Conservation (phyloP, 2,888 invertebrate genomes). For the Disparrhopalites patrizii region DNA sequence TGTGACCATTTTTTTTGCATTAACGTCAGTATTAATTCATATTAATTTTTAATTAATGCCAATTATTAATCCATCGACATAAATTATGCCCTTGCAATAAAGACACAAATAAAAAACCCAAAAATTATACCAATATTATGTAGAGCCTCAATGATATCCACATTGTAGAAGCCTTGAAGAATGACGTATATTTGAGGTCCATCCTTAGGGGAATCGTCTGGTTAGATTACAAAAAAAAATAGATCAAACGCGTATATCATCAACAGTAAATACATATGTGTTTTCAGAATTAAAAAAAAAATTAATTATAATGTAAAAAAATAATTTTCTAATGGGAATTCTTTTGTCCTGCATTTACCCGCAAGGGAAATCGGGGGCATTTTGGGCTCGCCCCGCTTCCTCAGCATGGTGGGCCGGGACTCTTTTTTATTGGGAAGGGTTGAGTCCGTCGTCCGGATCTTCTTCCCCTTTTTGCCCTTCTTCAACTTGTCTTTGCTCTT, state of each 20-base stretch:
- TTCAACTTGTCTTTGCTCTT: not conserved
- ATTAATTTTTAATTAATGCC: not conserved
- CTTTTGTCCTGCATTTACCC: too few species aligned
- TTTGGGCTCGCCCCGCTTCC: not conserved
- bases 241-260: not conserved
- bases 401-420: constrained; percentile 1
- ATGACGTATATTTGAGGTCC: constrained; percentile 38
- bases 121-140: constrained; percentile 33
- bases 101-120: not conserved
- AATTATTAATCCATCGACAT: too few species aligned
- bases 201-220: constrained; percentile 39
- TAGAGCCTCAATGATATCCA: constrained; percentile 35
- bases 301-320: not conserved
- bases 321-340: constrained; percentile 1
- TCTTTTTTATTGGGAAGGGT: not conserved
- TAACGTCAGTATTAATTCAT: not conserved
- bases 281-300: not conserved
- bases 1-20: not conserved
- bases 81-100: too few species aligned
- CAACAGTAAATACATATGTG: not conserved
- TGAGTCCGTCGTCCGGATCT: constrained; percentile 3
- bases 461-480: not conserved
- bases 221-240: too few species aligned
- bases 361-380: not conserved
- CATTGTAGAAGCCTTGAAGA: constrained; percentile 44